Evolutionary conservation across 2,797 vertebrate species (phyloP).

Genomic region (Xiphorhynchus erythropygius): DNA sequence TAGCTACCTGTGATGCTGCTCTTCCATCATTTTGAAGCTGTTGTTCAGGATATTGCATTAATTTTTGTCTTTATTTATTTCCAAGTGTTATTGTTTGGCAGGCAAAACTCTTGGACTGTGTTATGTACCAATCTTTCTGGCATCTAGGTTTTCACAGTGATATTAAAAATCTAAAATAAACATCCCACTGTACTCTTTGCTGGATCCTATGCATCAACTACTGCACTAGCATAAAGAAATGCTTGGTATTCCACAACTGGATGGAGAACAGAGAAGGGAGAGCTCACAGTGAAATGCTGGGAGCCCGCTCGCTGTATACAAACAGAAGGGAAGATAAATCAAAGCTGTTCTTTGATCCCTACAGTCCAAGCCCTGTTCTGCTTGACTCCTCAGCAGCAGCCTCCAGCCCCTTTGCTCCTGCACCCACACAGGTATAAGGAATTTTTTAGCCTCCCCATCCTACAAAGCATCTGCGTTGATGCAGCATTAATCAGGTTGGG

Average conservation of each 20-base stretch:
- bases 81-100: constrained; percentile 26
- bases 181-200: not conserved
- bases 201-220: not conserved
- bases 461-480: rapidly evolving
- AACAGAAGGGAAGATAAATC: not conserved
- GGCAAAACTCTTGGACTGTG: constrained; percentile 1
- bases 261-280: not conserved
- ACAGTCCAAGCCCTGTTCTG: rapidly evolving
- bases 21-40: not conserved
- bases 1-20: not conserved
- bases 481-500: not conserved
- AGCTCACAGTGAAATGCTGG: not conserved
- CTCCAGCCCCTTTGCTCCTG: not conserved
- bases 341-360: not conserved
- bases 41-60: constrained; percentile 4
- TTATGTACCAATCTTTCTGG: not conserved
- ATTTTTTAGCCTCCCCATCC: rapidly evolving
- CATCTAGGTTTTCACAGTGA: constrained; percentile 33
- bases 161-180: constrained; percentile 37
- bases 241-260: not conserved
- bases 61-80: constrained; percentile 47
- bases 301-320: rapidly evolving
- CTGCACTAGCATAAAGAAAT: not conserved
- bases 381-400: not conserved
- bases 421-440: not conserved